Evolutionary conservation across 2,888 invertebrate species (phyloP), one percentile per base, ranked within the genome.

Genomic region (Drosophila limbata): DNA sequence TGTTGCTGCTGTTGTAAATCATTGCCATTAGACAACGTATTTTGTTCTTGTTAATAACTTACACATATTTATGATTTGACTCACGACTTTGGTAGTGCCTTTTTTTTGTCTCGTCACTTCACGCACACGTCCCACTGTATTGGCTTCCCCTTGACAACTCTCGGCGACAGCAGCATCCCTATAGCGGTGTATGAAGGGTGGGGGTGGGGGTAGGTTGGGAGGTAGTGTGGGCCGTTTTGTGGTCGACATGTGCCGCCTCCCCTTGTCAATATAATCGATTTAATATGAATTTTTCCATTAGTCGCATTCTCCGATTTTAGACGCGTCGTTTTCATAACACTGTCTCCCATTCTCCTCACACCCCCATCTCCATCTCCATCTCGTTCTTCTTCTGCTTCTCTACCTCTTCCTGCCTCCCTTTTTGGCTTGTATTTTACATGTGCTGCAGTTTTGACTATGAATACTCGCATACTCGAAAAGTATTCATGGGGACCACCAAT

Each of bases 241-340:
- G 61, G 55, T 52, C 33, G 28, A 13, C 42, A 33, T 55, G 42
- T 55, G 42, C 33, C 37, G 45, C 37, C 52, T 25, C 39, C 57
- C 39, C 67, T 67, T 91, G 90, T 90, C 91, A 90, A 91, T 90
- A 90, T 88, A 89, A 91, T 90, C 90, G 90, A 90, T 90, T 90
- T 89, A 91, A 91, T 91, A 90, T 87, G 90, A 86, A 90, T 87
- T 90, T 89, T 91, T 91, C 91, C 91, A 91, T 91, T 91, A 91
- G 91, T 91, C 86, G 88, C 84, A 83, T 88, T 89, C 81, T 63
- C 66, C 69, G 69, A 72, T 79, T 82, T 84, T 84, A 77, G 85
- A 82, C 79, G 67, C 69, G 64, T 67, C 81, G 71, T 68, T 72
- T 69, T 60, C 73, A 70, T 68, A 80, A 60, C 73, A 70, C 69